Evolutionary conservation across 1,140 invertebrate genomes (phyloP).

Genomic region (Leptinotarsa texana): DNA sequence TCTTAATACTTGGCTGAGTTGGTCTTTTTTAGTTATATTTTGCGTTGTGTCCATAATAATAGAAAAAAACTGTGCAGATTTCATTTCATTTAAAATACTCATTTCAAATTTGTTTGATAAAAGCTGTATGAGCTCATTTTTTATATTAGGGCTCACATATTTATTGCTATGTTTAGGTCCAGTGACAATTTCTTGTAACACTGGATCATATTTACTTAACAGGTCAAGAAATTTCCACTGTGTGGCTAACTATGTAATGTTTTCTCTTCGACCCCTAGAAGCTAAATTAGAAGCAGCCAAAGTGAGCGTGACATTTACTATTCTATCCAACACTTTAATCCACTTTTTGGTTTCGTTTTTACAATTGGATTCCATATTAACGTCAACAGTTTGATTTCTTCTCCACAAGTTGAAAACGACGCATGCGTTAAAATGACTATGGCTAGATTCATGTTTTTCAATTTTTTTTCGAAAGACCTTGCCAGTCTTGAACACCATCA

Average conservation of each 20-base stretch:
- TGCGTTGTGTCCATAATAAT: too few relatives aligned
- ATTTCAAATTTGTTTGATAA: neutral
- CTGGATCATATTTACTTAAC: slow-evolving; percentile 1
- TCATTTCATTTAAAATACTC: too few relatives aligned
- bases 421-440: neutral
- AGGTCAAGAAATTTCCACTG: too few relatives aligned
- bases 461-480: slow-evolving; percentile 7
- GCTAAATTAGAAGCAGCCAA: neutral
- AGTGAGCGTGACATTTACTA: neutral
- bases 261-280: neutral
- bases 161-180: neutral
- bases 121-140: neutral
- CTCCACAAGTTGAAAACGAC: slow-evolving; percentile 2
- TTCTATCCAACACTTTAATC: neutral
- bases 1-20: too few relatives aligned
- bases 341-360: neutral
- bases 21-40: too few relatives aligned
- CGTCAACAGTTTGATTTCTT: neutral
- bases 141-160: neutral
- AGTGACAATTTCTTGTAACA: neutral
- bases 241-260: neutral
- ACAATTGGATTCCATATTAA: neutral
- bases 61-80: too few relatives aligned
- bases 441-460: neutral
- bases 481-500: slow-evolving; percentile 11